Percentiles rank a stretch among this genome's conserved stretches.
phyloP scores from a whole-genome alignment of 1,140 invertebrate genomes.

The Daktulosphaira vitifoliae region DNA sequence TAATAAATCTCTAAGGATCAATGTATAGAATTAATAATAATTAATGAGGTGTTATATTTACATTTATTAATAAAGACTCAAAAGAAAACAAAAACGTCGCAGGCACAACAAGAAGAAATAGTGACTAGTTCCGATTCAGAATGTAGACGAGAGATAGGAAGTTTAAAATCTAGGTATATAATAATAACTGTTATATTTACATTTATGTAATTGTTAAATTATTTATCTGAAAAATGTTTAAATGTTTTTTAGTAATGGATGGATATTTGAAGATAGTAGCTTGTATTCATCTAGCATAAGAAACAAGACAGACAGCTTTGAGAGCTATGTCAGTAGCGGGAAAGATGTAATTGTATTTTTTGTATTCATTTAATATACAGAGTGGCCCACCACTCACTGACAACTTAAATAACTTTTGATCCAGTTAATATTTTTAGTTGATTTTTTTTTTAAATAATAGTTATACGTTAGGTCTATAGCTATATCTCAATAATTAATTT shows the following conservation, averaged over 20 bases:
- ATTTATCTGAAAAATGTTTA: background rate
- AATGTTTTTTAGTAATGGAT: conserved; percentile 3
- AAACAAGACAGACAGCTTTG: background rate
- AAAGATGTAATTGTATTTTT: conserved; percentile 3
- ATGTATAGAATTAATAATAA: too few relatives aligned
- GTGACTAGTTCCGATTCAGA: conserved; percentile 18
- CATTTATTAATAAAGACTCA: background rate
- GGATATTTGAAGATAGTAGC: conserved; percentile 17
- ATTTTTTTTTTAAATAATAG: too few relatives aligned
- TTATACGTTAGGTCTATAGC: too few relatives aligned
- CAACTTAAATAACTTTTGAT: too few relatives aligned
- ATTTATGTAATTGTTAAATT: background rate
- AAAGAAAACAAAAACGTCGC: conserved; percentile 2
- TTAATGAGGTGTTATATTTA: too few relatives aligned
- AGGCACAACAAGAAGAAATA: conserved; percentile 20
- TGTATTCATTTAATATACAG: too few relatives aligned
- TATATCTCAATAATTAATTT: too few relatives aligned
- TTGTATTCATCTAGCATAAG: conserved; percentile 9
- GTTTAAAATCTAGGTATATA: conserved; percentile 12
- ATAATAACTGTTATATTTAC: background rate
- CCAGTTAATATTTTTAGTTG: too few relatives aligned
- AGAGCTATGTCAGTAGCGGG: background rate
- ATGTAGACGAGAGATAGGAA: background rate
- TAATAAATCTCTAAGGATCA: too few relatives aligned
- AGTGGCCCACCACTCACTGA: too few relatives aligned